Evolutionary conservation across 2,888 invertebrate species (phyloP).

Genomic region (Macrosoma leucophasiata): DNA sequence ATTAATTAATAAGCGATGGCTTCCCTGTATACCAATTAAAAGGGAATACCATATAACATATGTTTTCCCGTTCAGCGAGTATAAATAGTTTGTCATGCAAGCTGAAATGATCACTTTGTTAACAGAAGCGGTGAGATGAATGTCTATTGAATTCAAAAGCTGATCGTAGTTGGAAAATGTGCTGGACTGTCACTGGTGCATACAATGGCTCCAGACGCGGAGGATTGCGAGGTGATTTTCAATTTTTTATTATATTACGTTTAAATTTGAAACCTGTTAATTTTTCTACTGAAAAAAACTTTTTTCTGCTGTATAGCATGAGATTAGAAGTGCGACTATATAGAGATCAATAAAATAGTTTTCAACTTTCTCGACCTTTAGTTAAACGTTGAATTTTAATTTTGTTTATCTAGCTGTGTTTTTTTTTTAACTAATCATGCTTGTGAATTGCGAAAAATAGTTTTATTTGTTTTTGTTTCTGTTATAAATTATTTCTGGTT

Average conservation of each 20-base stretch:
- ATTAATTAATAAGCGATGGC: slow-evolving; percentile 14
- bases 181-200: slow-evolving; percentile 21
- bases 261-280: not conserved
- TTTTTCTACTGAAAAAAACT: too few relatives aligned
- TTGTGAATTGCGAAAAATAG: too few relatives aligned
- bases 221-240: slow-evolving; percentile 41
- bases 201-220: slow-evolving; percentile 49
- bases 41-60: slow-evolving; percentile 29
- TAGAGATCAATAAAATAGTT: too few relatives aligned
- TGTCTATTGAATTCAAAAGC: too few relatives aligned
- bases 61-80: slow-evolving; percentile 26
- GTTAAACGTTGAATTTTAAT: too few relatives aligned
- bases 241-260: not conserved
- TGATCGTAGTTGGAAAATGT: slow-evolving; percentile 28
- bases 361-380: too few relatives aligned
- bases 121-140: slow-evolving; percentile 23
- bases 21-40: slow-evolving; percentile 23
- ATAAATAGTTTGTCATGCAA: slow-evolving; percentile 20
- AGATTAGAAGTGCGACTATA: too few relatives aligned
- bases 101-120: slow-evolving; percentile 23
- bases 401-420: too few relatives aligned
- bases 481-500: too few relatives aligned
- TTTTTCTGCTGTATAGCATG: too few relatives aligned
- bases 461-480: too few relatives aligned
- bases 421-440: too few relatives aligned